These are phyloP conservation scores for Caenorhabditis imperialis DNA, from an alignment of 2,888 invertebrate species.

Conservation along the genomic window DNA sequence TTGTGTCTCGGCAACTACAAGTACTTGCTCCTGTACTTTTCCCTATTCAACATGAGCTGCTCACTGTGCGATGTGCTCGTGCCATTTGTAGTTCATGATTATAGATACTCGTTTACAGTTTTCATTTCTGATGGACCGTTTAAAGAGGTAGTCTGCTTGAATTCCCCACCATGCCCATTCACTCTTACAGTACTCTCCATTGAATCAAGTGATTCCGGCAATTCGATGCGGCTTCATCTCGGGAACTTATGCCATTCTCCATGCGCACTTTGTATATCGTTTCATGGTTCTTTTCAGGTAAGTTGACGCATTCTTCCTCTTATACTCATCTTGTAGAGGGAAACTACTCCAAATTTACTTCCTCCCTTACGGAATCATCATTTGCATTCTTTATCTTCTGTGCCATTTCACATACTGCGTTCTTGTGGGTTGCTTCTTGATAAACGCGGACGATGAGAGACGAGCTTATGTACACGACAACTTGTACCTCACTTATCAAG, in stretches of 20 bases:
- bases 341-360: background rate
- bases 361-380: too few species aligned
- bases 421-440: background rate
- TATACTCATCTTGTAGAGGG: background rate
- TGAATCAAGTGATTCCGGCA: background rate
- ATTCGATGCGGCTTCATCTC: conserved; percentile 22
- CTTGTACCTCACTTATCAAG: background rate
- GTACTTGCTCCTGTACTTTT: too few species aligned
- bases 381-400: background rate
- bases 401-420: background rate
- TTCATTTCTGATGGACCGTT: too few species aligned
- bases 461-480: background rate
- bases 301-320: background rate
- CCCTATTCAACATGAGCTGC: too few species aligned
- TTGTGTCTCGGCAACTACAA: too few species aligned
- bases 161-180: too few species aligned
- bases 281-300: conserved; percentile 10
- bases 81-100: too few species aligned
- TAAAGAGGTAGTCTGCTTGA: too few species aligned
- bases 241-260: conserved; percentile 19
- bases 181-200: conserved; percentile 12
- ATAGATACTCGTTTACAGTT: too few species aligned
- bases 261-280: conserved; percentile 22
- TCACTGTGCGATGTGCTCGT: too few species aligned
- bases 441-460: background rate